phyloP scores from a whole-genome alignment of 1,140 invertebrate genomes.

The Ericerus pela region DNA sequence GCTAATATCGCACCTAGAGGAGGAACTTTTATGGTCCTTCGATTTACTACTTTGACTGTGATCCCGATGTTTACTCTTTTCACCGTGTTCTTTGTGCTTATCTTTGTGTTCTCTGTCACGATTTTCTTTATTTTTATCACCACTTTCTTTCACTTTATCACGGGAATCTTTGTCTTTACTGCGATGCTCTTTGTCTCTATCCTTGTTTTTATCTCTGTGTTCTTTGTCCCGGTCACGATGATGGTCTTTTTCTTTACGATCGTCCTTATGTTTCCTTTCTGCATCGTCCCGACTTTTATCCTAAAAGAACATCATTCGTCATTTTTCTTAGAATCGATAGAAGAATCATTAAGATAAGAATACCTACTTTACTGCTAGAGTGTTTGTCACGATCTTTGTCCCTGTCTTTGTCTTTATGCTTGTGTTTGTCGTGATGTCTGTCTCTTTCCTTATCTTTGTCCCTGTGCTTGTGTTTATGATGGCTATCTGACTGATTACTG shows the following conservation, averaged over 20 bases:
- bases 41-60: constrained; percentile 11
- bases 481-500: not conserved
- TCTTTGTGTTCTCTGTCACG: constrained; percentile 1
- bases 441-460: constrained; percentile 6
- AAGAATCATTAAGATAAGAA: not conserved
- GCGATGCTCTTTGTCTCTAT: not conserved
- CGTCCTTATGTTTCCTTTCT: constrained; percentile 1
- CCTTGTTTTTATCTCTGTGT: not conserved
- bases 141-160: not conserved
- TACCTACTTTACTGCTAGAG: not conserved
- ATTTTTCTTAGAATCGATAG: too few species aligned
- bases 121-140: constrained; percentile 1
- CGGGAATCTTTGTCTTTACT: not conserved
- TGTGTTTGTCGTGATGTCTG: not conserved
- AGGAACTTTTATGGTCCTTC: not conserved
- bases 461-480: constrained; percentile 2
- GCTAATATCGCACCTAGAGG: not conserved
- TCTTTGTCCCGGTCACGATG: not conserved
- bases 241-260: not conserved
- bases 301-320: too few species aligned
- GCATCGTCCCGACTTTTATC: not conserved
- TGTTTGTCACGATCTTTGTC: not conserved
- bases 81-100: not conserved
- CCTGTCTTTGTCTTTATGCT: not conserved
- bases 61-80: not conserved